These are phyloP conservation scores for Anisognathus igniventris DNA, from an alignment of 2,797 vertebrate genomes.

Conservation along the genomic window DNA sequence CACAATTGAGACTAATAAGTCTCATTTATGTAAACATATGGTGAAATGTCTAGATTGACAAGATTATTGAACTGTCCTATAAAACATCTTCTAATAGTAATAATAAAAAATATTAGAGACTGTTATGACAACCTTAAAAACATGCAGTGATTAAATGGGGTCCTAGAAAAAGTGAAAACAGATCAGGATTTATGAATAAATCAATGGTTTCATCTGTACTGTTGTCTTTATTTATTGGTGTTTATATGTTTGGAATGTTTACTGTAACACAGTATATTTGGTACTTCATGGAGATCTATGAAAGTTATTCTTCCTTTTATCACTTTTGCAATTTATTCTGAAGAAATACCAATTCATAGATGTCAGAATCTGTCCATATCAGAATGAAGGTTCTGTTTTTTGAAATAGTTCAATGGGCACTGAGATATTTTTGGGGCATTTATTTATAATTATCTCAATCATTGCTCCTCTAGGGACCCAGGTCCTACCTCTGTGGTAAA, in stretches of 20 bases:
- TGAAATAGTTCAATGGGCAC: rapidly evolving
- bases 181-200: not conserved
- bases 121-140: not conserved
- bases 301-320: not conserved
- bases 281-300: not conserved
- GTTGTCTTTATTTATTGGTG: not conserved
- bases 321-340: not conserved
- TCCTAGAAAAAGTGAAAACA: not conserved
- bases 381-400: not conserved
- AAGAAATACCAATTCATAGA: not conserved
- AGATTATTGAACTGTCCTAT: not conserved
- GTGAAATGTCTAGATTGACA: not conserved
- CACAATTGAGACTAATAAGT: not conserved
- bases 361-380: not conserved
- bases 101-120: not conserved
- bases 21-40: not conserved
- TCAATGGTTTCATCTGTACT: not conserved
- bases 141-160: not conserved
- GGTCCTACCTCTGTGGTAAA: not conserved
- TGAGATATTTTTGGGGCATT: not conserved
- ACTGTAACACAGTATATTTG: not conserved
- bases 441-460: not conserved
- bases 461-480: not conserved
- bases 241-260: not conserved
- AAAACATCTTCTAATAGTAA: not conserved